A percentile compares a stretch with the other conserved stretches of the same genome.
Evolutionary conservation across 1,140 invertebrate genomes (phyloP).

Genomic region (Aphaenogaster ashmeadi): DNA sequence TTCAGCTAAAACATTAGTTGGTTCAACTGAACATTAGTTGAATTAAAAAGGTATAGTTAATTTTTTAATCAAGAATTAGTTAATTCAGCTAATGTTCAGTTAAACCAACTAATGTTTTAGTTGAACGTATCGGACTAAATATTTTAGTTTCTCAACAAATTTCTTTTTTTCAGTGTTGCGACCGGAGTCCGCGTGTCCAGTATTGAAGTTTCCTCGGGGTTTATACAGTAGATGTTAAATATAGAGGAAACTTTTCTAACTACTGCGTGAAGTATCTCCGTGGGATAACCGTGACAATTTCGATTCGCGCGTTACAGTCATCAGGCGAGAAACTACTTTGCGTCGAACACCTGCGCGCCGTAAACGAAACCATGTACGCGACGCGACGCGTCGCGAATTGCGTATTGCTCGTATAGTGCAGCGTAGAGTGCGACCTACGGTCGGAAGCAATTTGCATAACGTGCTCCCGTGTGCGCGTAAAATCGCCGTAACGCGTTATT

Average conservation of each 20-base stretch:
- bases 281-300: slow-evolving; percentile 23
- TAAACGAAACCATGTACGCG: slow-evolving; percentile 4
- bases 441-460: slow-evolving; percentile 56
- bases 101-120: too few species aligned
- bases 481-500: slow-evolving; percentile 31
- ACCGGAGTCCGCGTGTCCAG: neutral
- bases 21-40: too few species aligned
- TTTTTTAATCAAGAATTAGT: too few species aligned
- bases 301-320: slow-evolving; percentile 12
- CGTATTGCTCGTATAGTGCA: neutral
- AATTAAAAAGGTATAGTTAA: too few species aligned
- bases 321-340: neutral
- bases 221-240: neutral
- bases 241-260: neutral
- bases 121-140: too few species aligned
- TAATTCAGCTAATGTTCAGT: too few species aligned
- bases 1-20: too few species aligned
- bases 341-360: slow-evolving; percentile 7
- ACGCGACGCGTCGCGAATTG: neutral
- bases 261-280: neutral
- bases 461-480: neutral
- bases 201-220: neutral
- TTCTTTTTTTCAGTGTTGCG: neutral
- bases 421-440: neutral
- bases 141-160: too few species aligned